These are phyloP conservation scores for Campoplex capitator DNA, from an alignment of 2,888 invertebrate species.

Conservation along the genomic window DNA sequence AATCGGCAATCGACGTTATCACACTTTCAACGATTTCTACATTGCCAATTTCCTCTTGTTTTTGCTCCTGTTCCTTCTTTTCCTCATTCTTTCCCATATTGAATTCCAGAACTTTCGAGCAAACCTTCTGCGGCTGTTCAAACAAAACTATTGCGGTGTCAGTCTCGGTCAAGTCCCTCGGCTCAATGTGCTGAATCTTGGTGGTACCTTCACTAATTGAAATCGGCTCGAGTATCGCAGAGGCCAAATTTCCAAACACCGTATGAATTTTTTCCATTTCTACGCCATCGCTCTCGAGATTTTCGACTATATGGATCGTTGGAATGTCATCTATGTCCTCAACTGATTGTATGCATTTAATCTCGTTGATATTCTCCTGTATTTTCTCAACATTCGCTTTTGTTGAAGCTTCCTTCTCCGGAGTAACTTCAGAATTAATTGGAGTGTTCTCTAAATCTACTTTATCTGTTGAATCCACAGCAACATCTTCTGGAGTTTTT, in stretches of 20 bases:
- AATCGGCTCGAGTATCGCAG: constrained; percentile 64
- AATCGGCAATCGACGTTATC: constrained; percentile 49
- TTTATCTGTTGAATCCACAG: neutral
- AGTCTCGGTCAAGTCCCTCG: constrained; percentile 8
- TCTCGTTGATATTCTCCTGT: neutral
- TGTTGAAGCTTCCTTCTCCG: neutral
- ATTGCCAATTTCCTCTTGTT: neutral
- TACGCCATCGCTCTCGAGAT: constrained; percentile 76
- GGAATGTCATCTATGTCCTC: constrained; percentile 78
- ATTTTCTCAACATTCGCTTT: neutral
- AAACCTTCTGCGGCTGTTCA: constrained; percentile 58
- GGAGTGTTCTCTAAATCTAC: neutral
- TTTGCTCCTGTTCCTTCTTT: neutral
- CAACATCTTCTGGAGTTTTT: neutral
- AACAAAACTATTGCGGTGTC: constrained; percentile 67
- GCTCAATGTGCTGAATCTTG: constrained; percentile 26
- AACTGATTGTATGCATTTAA: constrained; percentile 76
- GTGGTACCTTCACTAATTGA: constrained; percentile 48
- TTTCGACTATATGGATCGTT: constrained; percentile 82
- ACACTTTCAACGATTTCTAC: constrained; percentile 48
- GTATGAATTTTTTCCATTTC: constrained; percentile 70
- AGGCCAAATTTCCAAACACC: constrained; percentile 67
- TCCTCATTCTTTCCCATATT: neutral
- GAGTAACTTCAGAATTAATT: neutral
- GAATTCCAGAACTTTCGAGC: constrained; percentile 58